These are phyloP conservation scores for Coptotermes formosanus DNA, from an alignment of 1,140 invertebrate genomes.

Conservation along the genomic window DNA sequence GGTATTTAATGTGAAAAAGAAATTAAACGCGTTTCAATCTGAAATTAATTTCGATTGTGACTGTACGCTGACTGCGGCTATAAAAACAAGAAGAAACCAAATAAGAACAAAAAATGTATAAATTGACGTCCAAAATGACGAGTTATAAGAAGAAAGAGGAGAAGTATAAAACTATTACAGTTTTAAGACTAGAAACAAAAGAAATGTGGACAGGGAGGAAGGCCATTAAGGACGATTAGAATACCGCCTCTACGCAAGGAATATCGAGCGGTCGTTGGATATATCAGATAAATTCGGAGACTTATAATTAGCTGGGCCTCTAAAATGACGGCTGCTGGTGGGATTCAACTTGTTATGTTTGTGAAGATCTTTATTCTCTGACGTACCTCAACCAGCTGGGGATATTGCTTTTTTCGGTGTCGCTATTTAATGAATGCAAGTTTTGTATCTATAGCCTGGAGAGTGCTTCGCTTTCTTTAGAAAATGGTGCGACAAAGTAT, in stretches of 20 bases:
- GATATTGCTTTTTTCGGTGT: background rate
- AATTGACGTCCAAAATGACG: background rate
- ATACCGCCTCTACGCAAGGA: background rate
- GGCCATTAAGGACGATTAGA: conserved; percentile 13
- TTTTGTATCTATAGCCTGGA: background rate
- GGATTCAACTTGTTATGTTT: background rate
- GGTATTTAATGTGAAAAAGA: background rate
- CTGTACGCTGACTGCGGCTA: background rate
- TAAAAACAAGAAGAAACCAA: background rate
- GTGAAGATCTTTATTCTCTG: background rate
- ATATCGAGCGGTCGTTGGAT: too few species aligned
- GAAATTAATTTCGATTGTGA: background rate
- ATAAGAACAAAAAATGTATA: background rate
- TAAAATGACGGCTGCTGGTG: background rate
- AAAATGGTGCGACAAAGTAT: too few species aligned
- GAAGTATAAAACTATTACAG: background rate
- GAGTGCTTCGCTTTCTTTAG: too few species aligned
- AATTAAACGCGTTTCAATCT: background rate
- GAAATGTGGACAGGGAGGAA: background rate
- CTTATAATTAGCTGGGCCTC: background rate
- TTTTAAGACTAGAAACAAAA: background rate
- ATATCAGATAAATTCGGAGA: background rate
- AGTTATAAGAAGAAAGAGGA: background rate
- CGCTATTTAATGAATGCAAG: background rate
- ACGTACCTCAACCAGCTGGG: background rate